phyloP scores from a whole-genome alignment of 2,888 invertebrate genomes.

The Drosophila pegasa region DNA sequence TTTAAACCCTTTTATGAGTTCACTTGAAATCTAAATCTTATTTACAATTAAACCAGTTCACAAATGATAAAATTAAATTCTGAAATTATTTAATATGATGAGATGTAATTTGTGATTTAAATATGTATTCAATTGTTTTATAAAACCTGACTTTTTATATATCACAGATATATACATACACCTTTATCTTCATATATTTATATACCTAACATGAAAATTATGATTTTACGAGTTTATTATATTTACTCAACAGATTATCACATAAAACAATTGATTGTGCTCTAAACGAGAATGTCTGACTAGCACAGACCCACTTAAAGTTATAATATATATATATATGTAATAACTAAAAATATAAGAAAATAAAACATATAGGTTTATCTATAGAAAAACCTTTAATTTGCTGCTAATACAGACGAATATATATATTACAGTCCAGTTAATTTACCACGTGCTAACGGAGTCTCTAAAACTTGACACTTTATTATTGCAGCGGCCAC shows the following conservation, averaged over 20 bases:
- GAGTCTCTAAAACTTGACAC: no score
- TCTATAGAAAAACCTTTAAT: no score
- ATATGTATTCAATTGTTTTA: neutral
- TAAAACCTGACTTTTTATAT: neutral
- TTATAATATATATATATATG: no score
- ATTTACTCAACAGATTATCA: conserved; percentile 1
- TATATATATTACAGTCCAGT: no score
- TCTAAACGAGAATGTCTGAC: neutral
- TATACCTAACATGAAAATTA: no score
- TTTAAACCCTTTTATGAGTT: neutral
- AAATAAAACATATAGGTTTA: no score
- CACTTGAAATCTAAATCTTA: neutral
- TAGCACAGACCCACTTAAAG: no score
- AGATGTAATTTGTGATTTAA: neutral
- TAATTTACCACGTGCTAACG: no score
- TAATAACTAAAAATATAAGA: no score
- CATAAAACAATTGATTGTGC: neutral
- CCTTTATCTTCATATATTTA: no score
- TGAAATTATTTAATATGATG: neutral
- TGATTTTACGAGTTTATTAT: neutral
- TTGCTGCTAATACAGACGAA: no score
- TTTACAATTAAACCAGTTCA: neutral
- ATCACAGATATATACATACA: neutral
- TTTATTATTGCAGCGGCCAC: neutral
- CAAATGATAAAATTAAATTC: neutral